A percentile compares a stretch with the other conserved stretches of the same genome.
Conservation (phyloP, 2,113 vertebrate genomes). For the Pelecanoides urinatrix region DNA sequence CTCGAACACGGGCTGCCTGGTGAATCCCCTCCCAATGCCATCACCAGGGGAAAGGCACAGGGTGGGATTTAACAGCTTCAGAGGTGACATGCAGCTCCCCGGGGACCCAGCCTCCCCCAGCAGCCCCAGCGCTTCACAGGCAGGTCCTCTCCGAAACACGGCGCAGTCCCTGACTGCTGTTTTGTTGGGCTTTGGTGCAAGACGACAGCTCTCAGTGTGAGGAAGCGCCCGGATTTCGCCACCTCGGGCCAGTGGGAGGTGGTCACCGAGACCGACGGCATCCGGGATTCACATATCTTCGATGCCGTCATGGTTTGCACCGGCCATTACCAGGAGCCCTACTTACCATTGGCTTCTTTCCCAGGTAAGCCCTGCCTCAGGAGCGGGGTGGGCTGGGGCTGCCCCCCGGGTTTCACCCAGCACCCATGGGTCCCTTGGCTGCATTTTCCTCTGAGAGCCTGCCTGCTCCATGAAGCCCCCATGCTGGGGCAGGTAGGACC, state of each 20-base stretch:
- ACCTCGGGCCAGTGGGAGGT: conserved; percentile 88
- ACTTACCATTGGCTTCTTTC: conserved; percentile 78
- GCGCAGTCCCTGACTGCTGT: background rate
- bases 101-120: rapidly evolving
- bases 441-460: background rate
- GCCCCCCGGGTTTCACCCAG: background rate
- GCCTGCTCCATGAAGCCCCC: background rate
- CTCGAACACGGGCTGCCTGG: background rate
- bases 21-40: background rate
- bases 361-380: conserved; percentile 74
- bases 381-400: background rate
- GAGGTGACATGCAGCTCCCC: background rate
- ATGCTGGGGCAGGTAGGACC: background rate
- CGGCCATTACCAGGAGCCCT: conserved; percentile 75
- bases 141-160: rapidly evolving
- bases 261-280: conserved; percentile 65
- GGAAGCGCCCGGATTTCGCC: conserved; percentile 74
- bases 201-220: conserved; percentile 80
- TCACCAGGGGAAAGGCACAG: background rate
- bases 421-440: background rate
- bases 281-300: conserved; percentile 70
- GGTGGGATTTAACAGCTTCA: background rate
- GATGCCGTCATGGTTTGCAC: conserved; percentile 89
- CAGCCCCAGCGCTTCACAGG: background rate
- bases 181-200: conserved; percentile 51